Base-by-base conservation (phyloP, 2,113 vertebrate species). In the Beaufortia kweichowensis region DNA sequence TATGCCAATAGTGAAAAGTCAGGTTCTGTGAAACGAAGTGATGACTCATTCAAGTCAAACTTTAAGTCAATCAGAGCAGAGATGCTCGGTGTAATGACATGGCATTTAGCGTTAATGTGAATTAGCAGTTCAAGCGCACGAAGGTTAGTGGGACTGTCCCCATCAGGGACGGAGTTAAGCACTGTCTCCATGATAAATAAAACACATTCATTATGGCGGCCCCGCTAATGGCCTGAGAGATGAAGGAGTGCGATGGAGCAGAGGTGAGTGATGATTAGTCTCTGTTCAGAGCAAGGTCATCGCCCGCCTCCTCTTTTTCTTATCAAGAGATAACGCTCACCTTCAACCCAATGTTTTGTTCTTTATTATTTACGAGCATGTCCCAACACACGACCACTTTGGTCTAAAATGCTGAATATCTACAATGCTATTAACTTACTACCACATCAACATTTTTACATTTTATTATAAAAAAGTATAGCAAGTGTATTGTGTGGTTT, bases 71-170 rank as follows among this genome's bases (percentile, higher is more conserved):
- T 72, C 55, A 72, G 15, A 72, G 28, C 31, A 0, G 33, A 17
- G 69, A 39, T 14, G n/a, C 65, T 71, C 50, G 2, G 9, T 28
- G 31, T 60, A 72, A 72, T 72, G 69, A 60, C 53, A 72, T 74
- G 70, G 70, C 70, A 61, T 74, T 74, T 48, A 61, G 39, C 70
- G 48, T 31, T 2, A n/a, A 15, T 46, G 70, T 61, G 70, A 61
- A 74, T 74, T 61, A 74, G 39, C 23, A 23, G 67, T 43, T 35
- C 46, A 81, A 39, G 77, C 68, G 74, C 63, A 64, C 64, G 79
- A 82, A 82, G 84, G 84, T 85, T 46, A 80, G 62, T 39, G 33
- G 24, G 59, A 60, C 73, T 66, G 76, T 83, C 77, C 76, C 82
- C 76, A 78, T 62, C 65, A 63, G 70, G 73, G 77, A 55, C 50